Percentiles rank a stretch among this genome's conserved stretches.
Evolutionary conservation across 2,113 vertebrate species (phyloP).

Genomic region (Semicossyphus pulcher): DNA sequence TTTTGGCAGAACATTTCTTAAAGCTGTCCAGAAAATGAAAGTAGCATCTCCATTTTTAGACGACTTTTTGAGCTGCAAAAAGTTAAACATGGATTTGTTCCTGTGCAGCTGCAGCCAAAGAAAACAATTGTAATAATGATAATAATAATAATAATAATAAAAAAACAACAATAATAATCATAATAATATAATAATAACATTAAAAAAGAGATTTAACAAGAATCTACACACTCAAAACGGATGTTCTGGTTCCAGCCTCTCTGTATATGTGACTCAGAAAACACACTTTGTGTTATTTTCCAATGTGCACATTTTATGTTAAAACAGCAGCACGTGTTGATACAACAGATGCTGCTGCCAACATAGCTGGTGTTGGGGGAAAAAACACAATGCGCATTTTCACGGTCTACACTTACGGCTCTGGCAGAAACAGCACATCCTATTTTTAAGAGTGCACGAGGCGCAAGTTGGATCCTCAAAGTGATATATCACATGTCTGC

Average conservation of each 20-base stretch:
- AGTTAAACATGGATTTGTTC: conserved; percentile 51
- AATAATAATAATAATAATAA: conserved; percentile 75
- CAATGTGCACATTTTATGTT: conserved; percentile 37
- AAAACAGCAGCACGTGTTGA: conserved; percentile 61
- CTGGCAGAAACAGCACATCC: conserved; percentile 34
- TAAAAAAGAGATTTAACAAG: conserved; percentile 93
- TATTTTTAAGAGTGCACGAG: conserved; percentile 68
- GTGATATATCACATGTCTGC: conserved; percentile 93
- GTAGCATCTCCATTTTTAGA: background rate
- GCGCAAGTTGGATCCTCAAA: conserved; percentile 91
- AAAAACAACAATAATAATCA: conserved; percentile 78
- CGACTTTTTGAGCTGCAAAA: conserved; percentile 31
- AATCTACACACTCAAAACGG: conserved; percentile 79
- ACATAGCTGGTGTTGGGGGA: conserved; percentile 27
- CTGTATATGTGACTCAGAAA: conserved; percentile 25
- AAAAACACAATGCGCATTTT: conserved; percentile 33
- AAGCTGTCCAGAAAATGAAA: conserved; percentile 31
- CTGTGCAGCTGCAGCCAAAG: conserved; percentile 64
- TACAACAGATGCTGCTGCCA: conserved; percentile 66
- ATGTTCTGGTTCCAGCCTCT: conserved; percentile 53
- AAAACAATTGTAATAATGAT: conserved; percentile 67
- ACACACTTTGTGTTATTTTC: conserved; percentile 39
- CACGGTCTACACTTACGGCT: conserved; percentile 19
- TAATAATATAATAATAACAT: conserved; percentile 82
- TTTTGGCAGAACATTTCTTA: conserved; percentile 28